Evolutionary conservation across 2,888 invertebrate species (phyloP), one percentile per base, ranked within the genome.

Genomic region (Priocnemis perturbator): DNA sequence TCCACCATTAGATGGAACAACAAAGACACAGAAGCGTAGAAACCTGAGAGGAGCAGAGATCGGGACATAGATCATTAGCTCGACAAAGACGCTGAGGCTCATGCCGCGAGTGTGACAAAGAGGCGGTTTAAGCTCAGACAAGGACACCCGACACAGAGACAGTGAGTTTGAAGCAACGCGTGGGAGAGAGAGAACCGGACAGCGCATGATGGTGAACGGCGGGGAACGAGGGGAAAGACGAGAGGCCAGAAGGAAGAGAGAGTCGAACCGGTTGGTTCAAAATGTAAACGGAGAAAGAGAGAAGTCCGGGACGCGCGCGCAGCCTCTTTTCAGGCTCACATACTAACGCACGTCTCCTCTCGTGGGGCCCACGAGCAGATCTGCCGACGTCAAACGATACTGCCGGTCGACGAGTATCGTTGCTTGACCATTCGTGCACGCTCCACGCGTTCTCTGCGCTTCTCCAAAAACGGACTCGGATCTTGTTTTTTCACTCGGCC

Each of bases 261-360:
- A 58, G 55, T 19, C 26, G 23, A 7, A 15, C 30, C 47, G 44
- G 19, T 57, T 21, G 48, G 66, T 70, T 60, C 48, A 45, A 69
- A 78, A 61, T 67, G 76, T 58, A 67, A 60, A 63, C 68, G 47
- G 52, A 30, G 55, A 55, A 55, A 55, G 37, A 37, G 37, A 11
- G 37, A 26, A 55, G 26, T 11, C 14, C 5, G 14, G 58, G 64
- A 55, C 70, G 74, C 77, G 77, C 79, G 75, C 79, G 71, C 76
- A 77, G 71, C 70, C 67, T 79, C 79, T 79, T 76, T 11, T 76
- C 74, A 79, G 77, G 72, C 65, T 44, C n/a, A 5, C 3, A 5
- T 20, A 30, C 37, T 14, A 2, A 15, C 26, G 3, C 26, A 11
- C n/a, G 3, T 30, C n/a, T 26, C 15, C n/a, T 26, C 15, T 57